Conservation (phyloP, 2,797 vertebrate species). For the Neomorphus geoffroyi region DNA sequence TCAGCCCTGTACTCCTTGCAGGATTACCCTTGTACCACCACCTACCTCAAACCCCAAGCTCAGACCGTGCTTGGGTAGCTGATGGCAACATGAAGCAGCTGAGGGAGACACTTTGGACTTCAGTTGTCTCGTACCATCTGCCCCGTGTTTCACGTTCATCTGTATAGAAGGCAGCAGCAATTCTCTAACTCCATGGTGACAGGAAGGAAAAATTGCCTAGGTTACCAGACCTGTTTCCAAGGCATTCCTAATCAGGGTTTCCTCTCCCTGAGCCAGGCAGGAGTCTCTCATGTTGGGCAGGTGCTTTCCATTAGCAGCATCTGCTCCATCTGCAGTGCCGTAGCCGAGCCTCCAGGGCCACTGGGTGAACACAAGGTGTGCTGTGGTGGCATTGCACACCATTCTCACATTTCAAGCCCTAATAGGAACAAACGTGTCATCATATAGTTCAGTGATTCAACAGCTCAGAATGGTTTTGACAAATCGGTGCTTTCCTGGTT, state of each 20-base stretch:
- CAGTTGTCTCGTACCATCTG: neutral
- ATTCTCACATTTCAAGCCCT: neutral
- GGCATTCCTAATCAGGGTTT: neutral
- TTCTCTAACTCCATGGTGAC: neutral
- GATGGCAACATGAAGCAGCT: neutral
- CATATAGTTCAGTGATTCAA: slow-evolving; percentile 43
- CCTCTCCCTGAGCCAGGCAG: neutral
- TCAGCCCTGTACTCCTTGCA: neutral
- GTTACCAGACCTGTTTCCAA: neutral
- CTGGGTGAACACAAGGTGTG: neutral
- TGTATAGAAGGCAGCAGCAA: neutral
- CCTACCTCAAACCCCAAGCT: neutral
- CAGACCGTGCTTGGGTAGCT: neutral
- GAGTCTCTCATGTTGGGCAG: neutral
- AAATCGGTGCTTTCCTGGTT: slow-evolving; percentile 56
- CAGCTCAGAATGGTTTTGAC: slow-evolving; percentile 38
- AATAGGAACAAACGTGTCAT: slow-evolving; percentile 47
- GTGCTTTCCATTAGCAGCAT: neutral
- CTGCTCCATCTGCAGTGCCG: neutral
- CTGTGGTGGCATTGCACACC: neutral
- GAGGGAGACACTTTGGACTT: neutral
- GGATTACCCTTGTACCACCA: neutral
- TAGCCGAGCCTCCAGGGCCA: neutral
- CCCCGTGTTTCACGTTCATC: neutral
- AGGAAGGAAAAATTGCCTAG: neutral